These are phyloP conservation scores for Drosophila chauvacae DNA, from an alignment of 1,140 invertebrate species.

Conservation along the genomic window DNA sequence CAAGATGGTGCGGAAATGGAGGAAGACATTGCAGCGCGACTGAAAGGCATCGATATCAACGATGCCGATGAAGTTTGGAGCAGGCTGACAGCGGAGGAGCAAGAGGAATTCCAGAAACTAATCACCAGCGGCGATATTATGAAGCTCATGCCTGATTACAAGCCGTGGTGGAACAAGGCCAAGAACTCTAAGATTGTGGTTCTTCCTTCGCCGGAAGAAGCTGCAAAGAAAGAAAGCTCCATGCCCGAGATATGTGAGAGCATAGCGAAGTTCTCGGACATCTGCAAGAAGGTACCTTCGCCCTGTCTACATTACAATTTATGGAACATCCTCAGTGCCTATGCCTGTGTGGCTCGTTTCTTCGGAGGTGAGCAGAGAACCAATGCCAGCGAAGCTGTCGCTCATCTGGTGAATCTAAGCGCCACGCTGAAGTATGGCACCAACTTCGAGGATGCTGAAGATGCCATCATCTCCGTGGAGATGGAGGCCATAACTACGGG, in stretches of 20 bases:
- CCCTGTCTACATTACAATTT: constrained; percentile 89
- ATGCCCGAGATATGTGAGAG: constrained; percentile 60
- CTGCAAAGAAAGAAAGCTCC: constrained; percentile 4
- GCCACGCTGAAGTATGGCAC: constrained; percentile 87
- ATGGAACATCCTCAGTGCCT: constrained; percentile 89
- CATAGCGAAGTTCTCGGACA: constrained; percentile 85
- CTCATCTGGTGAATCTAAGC: constrained; percentile 87
- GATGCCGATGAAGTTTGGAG: constrained; percentile 90
- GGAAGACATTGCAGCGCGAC: constrained; percentile 87
- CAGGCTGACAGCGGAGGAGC: constrained; percentile 88
- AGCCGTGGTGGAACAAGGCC: constrained; percentile 89
- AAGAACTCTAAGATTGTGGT: constrained; percentile 86
- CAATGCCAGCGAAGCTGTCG: constrained; percentile 86
- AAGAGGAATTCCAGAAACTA: constrained; percentile 89
- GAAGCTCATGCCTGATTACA: constrained; percentile 88
- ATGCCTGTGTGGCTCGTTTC: constrained; percentile 88
- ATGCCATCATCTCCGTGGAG: constrained; percentile 88
- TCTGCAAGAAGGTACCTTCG: constrained; percentile 87
- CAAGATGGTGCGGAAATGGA: constrained; percentile 79
- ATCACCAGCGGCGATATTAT: constrained; percentile 87
- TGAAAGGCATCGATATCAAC: constrained; percentile 89
- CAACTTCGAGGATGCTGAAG: constrained; percentile 87
- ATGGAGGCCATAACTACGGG: constrained; percentile 80
- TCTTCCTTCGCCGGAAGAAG: constrained; percentile 71
- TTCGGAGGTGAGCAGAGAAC: constrained; percentile 90